Evolutionary conservation across 2,113 vertebrate genomes (phyloP), one percentile per base, ranked within the genome.

Genomic region (Accipiter cooperii): DNA sequence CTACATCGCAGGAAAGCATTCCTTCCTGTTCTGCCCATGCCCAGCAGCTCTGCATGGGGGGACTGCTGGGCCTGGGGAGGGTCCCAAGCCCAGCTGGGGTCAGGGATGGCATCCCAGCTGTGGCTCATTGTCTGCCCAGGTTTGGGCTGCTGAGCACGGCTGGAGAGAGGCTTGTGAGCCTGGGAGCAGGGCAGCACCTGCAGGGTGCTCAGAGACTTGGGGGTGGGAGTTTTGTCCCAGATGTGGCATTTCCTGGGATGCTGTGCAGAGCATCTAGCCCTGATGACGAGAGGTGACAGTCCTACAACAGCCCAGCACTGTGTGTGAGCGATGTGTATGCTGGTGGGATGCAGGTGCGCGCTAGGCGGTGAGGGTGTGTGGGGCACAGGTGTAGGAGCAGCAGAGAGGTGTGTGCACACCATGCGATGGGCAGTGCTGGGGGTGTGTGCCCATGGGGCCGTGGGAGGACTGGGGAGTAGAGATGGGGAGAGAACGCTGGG

Each of bases 331-430:
- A 10, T 4, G 19, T 4, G n/a, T 3, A 1, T 2, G 1, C 17
- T 36, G 55, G 52, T 0, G 4, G 47, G 38, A 21, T 1, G 2
- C 2, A 0, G 22, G 24, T 20, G 75, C 3, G 19, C 1, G 1
- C 12, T 6, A 49, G 42, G 22, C 10, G 0, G 34, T 3, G 6
- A 16, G 11, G 17, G 29, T 0, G 2, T 61, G 21, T 2, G 0
- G 28, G 38, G 24, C 14, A 12, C 28, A 52, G 42, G 24, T 40
- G 49, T 8, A 11, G 28, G 57, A 47, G 81, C 68, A 38, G 60
- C 68, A 44, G 54, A 49, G 55, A 38, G 33, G 42, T 8, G 40
- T 6, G n/a, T 0, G 0, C 40, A 40, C 33, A 8, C 25, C 12
- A 1, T 12, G 15, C 1, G 0, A 25, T 17, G 34, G 55, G 40